Evolutionary conservation across 1,140 invertebrate genomes (phyloP).

Genomic region (Rhagoletis zephyria): DNA sequence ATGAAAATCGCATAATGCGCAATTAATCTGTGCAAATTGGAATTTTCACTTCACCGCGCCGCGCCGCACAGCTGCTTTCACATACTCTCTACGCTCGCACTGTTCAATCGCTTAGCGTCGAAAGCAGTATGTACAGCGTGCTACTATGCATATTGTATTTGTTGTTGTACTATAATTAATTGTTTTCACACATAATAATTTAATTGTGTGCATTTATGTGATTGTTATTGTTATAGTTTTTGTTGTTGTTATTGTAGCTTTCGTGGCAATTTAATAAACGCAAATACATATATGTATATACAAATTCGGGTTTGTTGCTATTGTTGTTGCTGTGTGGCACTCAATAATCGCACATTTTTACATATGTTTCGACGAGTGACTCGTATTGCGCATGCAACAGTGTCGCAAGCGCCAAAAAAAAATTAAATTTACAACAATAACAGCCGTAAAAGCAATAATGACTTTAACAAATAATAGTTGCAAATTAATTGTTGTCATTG

Average conservation of each 20-base stretch:
- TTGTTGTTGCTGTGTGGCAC: slow-evolving; percentile 6
- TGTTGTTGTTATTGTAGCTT: slow-evolving; percentile 22
- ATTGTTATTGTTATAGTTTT: not conserved
- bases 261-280: slow-evolving; percentile 5
- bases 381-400: not conserved
- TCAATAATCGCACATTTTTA: slow-evolving; percentile 40
- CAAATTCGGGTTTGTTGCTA: not conserved
- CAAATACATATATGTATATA: not conserved
- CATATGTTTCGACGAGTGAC: slow-evolving; percentile 4
- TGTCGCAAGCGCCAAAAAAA: not conserved
- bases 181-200: slow-evolving; percentile 73
- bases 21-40: slow-evolving; percentile 51
- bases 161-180: slow-evolving; percentile 65
- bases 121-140: not conserved
- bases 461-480: slow-evolving; percentile 40
- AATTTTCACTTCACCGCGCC: slow-evolving; percentile 38
- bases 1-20: slow-evolving; percentile 47
- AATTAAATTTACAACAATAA: not conserved
- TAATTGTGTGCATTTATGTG: slow-evolving; percentile 60
- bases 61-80: slow-evolving; percentile 5
- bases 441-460: not conserved
- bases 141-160: not conserved
- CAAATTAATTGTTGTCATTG: slow-evolving; percentile 38
- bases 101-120: not conserved
- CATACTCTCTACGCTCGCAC: not conserved